Conservation (phyloP, 2,113 vertebrate species). For the Nothoprocta perdicaria region DNA sequence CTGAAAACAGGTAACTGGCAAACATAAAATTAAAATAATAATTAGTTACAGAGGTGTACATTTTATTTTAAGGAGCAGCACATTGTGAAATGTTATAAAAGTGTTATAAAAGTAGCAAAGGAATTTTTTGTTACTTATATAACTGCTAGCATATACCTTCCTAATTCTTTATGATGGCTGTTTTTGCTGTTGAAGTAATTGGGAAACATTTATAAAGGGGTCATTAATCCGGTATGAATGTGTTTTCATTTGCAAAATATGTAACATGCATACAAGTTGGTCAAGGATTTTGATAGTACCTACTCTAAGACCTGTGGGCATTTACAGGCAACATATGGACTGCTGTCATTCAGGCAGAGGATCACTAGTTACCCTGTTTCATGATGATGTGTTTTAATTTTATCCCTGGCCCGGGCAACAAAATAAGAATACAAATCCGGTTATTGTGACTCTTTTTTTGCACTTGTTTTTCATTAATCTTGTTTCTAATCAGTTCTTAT, state of each 20-base stretch:
- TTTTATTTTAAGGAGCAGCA: not conserved
- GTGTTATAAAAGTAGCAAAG: not conserved
- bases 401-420: not conserved
- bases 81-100: not conserved
- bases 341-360: not conserved
- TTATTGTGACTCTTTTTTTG: not conserved
- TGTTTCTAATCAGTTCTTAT: not conserved
- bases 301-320: not conserved
- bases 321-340: not conserved
- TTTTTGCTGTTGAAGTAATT: not conserved
- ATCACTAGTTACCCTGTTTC: not conserved
- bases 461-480: not conserved
- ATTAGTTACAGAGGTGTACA: not conserved
- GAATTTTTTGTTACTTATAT: constrained; percentile 5
- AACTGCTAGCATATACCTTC: not conserved
- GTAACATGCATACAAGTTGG: not conserved
- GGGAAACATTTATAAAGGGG: not conserved
- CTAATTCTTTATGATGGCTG: not conserved
- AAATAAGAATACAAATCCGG: not conserved
- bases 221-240: not conserved
- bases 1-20: constrained; percentile 75
- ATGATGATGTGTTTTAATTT: not conserved
- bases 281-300: not conserved
- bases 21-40: constrained; percentile 14
- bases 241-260: not conserved